Evolutionary conservation across 1,140 invertebrate species (phyloP), one percentile per base, ranked within the genome.

Genomic region (Mylabris phalerata): DNA sequence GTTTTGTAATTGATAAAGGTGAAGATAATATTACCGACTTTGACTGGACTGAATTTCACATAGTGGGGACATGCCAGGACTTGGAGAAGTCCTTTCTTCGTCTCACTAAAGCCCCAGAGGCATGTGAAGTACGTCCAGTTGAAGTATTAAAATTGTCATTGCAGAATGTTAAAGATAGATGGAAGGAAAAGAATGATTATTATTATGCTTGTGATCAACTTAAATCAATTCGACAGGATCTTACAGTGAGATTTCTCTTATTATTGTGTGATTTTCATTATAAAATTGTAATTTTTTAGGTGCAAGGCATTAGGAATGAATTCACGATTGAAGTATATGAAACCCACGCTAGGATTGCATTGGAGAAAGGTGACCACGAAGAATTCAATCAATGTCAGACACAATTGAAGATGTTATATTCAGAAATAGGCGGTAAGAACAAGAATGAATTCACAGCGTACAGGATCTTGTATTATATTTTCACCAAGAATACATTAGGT

Each of bases 341-440:
- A 80, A 98, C 93, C 2, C 96, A 99, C 81, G 96, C 94, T 7
- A 80, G 94, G 55, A 94, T 98, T 71, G 95, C 95, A 50, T 80
- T 98, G 71, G 95, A 98, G 74, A 96, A 94, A 76, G 91, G 92
- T 44, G 96, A 99, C 73, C 93, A 97, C 75, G 94, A 96, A 74
- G 96, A 98, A 75, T 98, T 98, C 72, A 98, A 98, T 80, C 96
- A 98, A 73, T 98, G 96, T 75, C 96, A 98, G 78, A 96, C 94
- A 41, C 96, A 98, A 77, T 77, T 99, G 26, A 92, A 92, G 80
- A 89, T 93, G 79, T 79, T 99, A 7, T 98, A 96, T 74, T 73
- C 81, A 55, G 88, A 91, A 70, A 73, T 87, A 26, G 86, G 85
- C 4, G 83, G 83, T 24, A 79, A 83, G 67, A 88, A 93, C 77